Evolutionary conservation across 2,113 vertebrate species (phyloP).

Genomic region (Butorides virescens): DNA sequence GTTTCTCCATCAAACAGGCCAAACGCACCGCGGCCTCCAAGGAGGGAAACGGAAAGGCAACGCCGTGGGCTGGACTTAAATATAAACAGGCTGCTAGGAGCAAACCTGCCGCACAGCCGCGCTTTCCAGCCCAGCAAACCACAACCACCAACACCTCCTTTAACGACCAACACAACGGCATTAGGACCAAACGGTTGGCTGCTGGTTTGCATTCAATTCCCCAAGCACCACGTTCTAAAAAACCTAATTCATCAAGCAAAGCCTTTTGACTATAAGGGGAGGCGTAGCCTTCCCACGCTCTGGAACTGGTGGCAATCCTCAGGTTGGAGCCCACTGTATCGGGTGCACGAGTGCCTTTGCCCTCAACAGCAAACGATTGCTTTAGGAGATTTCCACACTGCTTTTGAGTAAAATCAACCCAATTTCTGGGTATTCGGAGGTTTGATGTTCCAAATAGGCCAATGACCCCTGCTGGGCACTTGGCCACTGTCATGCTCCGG

Average conservation of each 20-base stretch:
- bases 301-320: not conserved
- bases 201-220: not conserved
- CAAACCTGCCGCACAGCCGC: not conserved
- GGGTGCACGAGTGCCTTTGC: not conserved
- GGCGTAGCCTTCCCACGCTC: rapidly evolving
- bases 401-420: not conserved
- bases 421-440: not conserved
- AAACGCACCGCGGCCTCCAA: rapidly evolving
- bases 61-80: rapidly evolving
- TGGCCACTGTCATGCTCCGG: rapidly evolving
- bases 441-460: not conserved
- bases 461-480: not conserved
- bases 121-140: not conserved
- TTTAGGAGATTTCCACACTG: not conserved
- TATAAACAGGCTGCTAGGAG: not conserved
- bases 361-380: not conserved
- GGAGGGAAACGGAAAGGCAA: not conserved
- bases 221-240: not conserved
- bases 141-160: not conserved
- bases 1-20: not conserved
- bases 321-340: not conserved
- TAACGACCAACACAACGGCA: not conserved
- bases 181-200: not conserved
- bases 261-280: not conserved
- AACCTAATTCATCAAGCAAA: not conserved